These are phyloP conservation scores for Echinarachnius parma DNA, from an alignment of 53 echinoderm and acorn worm species.

Conservation along the genomic window DNA sequence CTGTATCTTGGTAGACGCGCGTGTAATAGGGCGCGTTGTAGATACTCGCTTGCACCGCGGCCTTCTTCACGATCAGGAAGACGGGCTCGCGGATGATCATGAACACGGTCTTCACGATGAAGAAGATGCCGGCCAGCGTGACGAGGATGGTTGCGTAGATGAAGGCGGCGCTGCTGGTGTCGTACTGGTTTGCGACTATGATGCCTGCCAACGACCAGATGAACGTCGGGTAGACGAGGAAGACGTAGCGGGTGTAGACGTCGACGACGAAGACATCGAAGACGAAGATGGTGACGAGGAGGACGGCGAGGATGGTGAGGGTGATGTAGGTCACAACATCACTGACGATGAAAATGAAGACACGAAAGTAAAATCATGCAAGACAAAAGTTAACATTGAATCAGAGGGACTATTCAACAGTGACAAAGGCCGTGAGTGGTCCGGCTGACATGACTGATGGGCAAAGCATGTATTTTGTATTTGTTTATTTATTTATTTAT, in stretches of 20 bases:
- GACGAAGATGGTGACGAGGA: conserved; percentile 55
- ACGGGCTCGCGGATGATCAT: conserved; percentile 43
- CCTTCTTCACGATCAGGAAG: conserved; percentile 9
- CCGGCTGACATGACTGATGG: too few relatives aligned
- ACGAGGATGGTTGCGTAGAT: conserved; percentile 56
- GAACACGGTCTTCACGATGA: conserved; percentile 51
- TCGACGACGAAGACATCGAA: conserved; percentile 51
- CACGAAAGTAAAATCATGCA: too few relatives aligned
- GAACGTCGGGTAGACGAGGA: conserved; percentile 56
- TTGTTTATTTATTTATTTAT: too few relatives aligned
- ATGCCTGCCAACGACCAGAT: conserved; percentile 46
- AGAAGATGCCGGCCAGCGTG: conserved; percentile 50
- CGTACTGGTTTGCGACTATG: conserved; percentile 33
- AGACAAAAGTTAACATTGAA: too few relatives aligned
- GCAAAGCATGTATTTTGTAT: too few relatives aligned
- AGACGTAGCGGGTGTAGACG: conserved; percentile 54
- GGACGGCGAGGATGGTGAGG: conserved; percentile 41
- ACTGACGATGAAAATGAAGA: too few relatives aligned
- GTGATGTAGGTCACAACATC: conserved; percentile 40
- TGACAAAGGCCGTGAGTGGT: too few relatives aligned
- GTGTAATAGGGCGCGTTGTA: too few relatives aligned
- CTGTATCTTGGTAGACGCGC: too few relatives aligned
- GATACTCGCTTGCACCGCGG: not conserved
- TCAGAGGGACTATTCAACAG: too few relatives aligned
- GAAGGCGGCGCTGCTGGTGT: conserved; percentile 37